These are phyloP conservation scores for Pogonognathellus flavescens DNA, from an alignment of 1,140 invertebrate species.

Conservation along the genomic window DNA sequence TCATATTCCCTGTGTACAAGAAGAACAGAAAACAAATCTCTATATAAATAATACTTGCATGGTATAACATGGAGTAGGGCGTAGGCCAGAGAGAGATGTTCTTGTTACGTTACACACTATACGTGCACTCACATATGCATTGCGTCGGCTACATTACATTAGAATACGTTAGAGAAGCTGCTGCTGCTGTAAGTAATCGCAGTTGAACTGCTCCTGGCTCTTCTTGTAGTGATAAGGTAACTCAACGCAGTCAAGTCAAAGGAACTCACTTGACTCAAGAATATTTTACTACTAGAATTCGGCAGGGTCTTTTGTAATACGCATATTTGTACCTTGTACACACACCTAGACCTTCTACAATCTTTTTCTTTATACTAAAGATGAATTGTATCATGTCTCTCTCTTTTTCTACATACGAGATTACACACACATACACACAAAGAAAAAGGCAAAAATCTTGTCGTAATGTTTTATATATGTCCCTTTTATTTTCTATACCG, in stretches of 20 bases:
- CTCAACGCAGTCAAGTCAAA: not conserved
- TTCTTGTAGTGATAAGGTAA: not conserved
- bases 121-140: too few relatives aligned
- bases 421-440: too few relatives aligned
- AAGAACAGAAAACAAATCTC: not conserved
- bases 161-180: not conserved
- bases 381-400: too few relatives aligned
- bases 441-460: too few relatives aligned
- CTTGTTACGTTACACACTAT: not conserved
- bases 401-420: too few relatives aligned
- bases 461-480: too few relatives aligned
- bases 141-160: constrained; percentile 2
- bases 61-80: constrained; percentile 19
- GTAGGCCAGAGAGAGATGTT: constrained; percentile 40
- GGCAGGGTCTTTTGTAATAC: too few relatives aligned
- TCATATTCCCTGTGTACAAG: too few relatives aligned
- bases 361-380: too few relatives aligned
- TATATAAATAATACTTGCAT: not conserved
- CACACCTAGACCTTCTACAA: not conserved
- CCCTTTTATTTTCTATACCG: too few relatives aligned
- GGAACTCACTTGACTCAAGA: constrained; percentile 10
- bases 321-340: not conserved
- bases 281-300: not conserved
- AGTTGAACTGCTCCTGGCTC: not conserved
- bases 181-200: not conserved